These are phyloP conservation scores for Eupsilia transversa DNA, from an alignment of 2,888 invertebrate species.

Conservation along the genomic window DNA sequence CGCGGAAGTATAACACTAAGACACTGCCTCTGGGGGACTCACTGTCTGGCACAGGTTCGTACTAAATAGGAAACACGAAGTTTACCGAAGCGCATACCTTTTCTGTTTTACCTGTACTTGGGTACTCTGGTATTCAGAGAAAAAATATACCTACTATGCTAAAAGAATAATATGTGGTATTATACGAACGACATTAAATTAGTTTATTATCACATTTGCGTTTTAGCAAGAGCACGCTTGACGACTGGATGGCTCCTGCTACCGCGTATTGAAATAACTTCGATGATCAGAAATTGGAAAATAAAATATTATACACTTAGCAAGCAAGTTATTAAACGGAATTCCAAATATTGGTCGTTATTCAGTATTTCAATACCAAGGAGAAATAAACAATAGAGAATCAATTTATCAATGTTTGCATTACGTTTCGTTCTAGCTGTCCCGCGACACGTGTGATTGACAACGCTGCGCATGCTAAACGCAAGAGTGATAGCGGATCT, in stretches of 20 bases:
- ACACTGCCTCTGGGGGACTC: background rate
- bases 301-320: background rate
- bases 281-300: background rate
- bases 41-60: background rate
- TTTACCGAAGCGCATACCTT: background rate
- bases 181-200: conserved; percentile 35
- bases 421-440: background rate
- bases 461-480: conserved; percentile 34
- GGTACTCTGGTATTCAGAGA: background rate
- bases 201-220: conserved; percentile 24
- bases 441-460: background rate
- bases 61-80: background rate
- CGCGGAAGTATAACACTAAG: background rate
- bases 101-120: background rate
- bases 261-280: background rate
- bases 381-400: background rate
- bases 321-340: background rate
- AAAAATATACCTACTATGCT: background rate
- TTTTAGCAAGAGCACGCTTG: conserved; percentile 15
- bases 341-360: background rate
- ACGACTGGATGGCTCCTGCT: background rate
- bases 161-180: conserved; percentile 41
- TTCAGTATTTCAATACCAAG: background rate
- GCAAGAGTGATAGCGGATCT: conserved; percentile 40
- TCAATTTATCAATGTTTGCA: background rate